Evolutionary conservation across 2,113 vertebrate species (phyloP), one percentile per base, ranked within the genome.

Genomic region (Callopanchax toddi): DNA sequence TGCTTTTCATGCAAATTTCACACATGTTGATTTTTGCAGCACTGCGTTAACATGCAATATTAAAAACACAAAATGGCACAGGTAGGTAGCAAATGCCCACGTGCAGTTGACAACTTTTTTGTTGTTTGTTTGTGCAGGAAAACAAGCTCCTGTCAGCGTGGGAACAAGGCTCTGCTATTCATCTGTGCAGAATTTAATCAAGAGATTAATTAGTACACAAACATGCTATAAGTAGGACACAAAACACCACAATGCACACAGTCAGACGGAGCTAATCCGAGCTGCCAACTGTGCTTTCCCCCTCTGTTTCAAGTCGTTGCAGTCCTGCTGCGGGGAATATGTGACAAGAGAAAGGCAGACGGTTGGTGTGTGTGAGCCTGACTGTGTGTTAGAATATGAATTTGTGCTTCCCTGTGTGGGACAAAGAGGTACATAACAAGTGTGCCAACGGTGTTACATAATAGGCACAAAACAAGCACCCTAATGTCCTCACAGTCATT

Each of bases 151-250:
- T 39, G 58, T 65, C 78, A 67, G 64, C 22, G 60, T 60, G 83
- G 59, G 74, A 83, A 91, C 81, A 88, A 89, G 77, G 62, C 64
- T 5, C 66, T 37, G n/a, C 65, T 70, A 78, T 80, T 85, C 78
- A 49, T 80, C 62, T 55, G 80, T 49, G 65, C 61, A 74, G 67
- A 78, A 81, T 90, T 89, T 90, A 91, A 92, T 91, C 78, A 86
- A 84, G 71, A 79, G 79, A 83, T 87, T 84, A 82, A 87, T 89
- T 86, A 69, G 77, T 25, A 58, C 79, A 82, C 68, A 83, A 78
- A 83, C 67, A 54, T 54, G 67, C 76, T 56, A 74, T 81, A 63
- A 77, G 59, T 11, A 56, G 48, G 46, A 37, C 64, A 73, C 65
- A 65, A 77, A 74, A 77, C 59, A 76, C 79, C 71, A 65, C 74